Percentiles rank a stretch among this genome's conserved stretches.
Evolutionary conservation across 2,113 vertebrate species (phyloP).

Genomic region (Psephotus haematonotus): DNA sequence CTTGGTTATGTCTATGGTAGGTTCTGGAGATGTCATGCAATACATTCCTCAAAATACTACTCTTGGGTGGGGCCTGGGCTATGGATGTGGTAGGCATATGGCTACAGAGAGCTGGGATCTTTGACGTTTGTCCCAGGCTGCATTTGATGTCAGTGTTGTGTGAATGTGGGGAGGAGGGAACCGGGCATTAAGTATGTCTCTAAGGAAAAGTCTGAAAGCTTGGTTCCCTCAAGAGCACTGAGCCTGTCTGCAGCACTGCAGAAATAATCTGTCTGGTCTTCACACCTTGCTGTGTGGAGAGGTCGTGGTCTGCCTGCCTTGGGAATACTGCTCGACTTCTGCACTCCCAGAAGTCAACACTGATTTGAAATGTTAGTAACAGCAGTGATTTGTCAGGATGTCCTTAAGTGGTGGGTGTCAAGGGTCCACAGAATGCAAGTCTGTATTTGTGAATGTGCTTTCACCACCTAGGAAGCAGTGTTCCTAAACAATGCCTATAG

Average conservation of each 20-base stretch:
- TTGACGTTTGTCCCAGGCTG: not conserved
- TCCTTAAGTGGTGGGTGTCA: not conserved
- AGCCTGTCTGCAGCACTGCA: not conserved
- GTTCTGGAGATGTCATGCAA: not conserved
- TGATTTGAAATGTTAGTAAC: not conserved
- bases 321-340: not conserved
- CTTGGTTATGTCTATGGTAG: not conserved
- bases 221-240: not conserved
- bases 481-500: rapidly evolving
- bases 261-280: not conserved
- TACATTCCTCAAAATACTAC: not conserved
- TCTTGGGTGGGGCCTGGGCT: not conserved
- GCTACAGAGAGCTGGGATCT: not conserved
- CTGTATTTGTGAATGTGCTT: not conserved
- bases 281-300: not conserved
- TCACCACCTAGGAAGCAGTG: not conserved
- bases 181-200: not conserved
- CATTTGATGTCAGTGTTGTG: not conserved
- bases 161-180: not conserved
- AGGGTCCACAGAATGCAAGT: not conserved
- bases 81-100: not conserved
- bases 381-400: not conserved
- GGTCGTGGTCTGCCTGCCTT: not conserved
- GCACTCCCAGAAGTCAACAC: not conserved
- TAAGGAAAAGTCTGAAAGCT: not conserved